These are phyloP conservation scores for Poecilia velifera DNA, from an alignment of 2,797 vertebrate genomes.

Conservation along the genomic window DNA sequence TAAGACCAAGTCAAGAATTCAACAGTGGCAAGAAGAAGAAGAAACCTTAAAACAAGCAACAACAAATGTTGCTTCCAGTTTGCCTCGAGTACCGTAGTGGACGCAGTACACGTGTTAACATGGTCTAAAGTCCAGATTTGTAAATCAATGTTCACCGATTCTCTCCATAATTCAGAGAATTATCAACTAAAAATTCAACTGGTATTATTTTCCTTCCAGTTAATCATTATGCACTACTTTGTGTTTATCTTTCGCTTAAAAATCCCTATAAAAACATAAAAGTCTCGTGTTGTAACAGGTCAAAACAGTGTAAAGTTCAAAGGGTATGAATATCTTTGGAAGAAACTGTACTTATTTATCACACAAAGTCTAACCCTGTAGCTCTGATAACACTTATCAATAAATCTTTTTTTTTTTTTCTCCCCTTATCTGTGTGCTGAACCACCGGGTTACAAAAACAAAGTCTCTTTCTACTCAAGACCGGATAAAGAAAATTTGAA, in stretches of 20 bases:
- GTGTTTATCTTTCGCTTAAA: not conserved
- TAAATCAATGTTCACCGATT: not conserved
- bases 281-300: not conserved
- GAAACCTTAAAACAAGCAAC: not conserved
- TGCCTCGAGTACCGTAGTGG: not conserved
- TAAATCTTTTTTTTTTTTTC: conserved; percentile 17
- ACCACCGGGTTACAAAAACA: conserved; percentile 3
- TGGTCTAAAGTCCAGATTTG: not conserved
- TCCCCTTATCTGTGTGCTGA: conserved; percentile 21
- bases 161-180: not conserved
- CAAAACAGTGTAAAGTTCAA: not conserved
- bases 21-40: not conserved
- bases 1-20: not conserved
- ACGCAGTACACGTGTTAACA: not conserved
- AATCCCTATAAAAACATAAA: not conserved
- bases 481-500: not conserved
- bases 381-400: conserved; percentile 41
- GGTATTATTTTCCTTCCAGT: not conserved
- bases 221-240: not conserved
- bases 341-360: conserved; percentile 9
- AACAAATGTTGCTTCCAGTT: not conserved
- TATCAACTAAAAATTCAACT: not conserved
- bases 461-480: not conserved
- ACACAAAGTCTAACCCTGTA: not conserved
- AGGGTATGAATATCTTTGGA: not conserved